Evolutionary conservation across 1,140 invertebrate genomes (phyloP).

Genomic region (Drosophila ambigua): DNA sequence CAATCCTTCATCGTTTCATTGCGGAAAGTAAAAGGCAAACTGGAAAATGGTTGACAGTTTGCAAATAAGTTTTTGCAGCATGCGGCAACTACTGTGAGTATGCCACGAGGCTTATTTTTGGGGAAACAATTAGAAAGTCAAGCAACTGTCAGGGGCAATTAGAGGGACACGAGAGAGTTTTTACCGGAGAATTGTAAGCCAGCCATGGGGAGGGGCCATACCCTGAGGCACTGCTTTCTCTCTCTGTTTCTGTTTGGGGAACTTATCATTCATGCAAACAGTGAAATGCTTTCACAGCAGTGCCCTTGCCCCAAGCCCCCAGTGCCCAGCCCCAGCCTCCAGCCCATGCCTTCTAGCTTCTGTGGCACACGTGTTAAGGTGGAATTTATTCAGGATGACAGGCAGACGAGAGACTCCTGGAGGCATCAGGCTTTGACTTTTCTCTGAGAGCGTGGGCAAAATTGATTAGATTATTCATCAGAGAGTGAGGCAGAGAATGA

Average conservation of each 20-base stretch:
- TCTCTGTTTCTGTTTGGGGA: constrained; percentile 19
- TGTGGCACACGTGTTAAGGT: constrained; percentile 69
- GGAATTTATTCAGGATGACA: constrained; percentile 76
- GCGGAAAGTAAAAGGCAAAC: constrained; percentile 9
- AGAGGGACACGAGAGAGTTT: constrained; percentile 15
- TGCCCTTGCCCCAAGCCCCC: constrained; percentile 4
- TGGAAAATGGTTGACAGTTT: constrained; percentile 1
- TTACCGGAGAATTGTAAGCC: too few relatives aligned
- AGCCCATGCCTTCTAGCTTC: constrained; percentile 1
- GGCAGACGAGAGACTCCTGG: constrained; percentile 30
- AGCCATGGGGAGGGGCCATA: too few relatives aligned
- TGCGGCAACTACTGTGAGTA: constrained; percentile 18
- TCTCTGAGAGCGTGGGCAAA: constrained; percentile 36
- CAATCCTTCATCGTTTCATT: constrained; percentile 7
- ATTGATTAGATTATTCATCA: constrained; percentile 71
- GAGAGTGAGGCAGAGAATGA: constrained; percentile 15
- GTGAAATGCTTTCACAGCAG: constrained; percentile 75
- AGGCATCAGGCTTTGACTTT: too few relatives aligned
- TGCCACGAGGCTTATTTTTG: constrained; percentile 4
- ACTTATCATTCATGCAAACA: constrained; percentile 78
- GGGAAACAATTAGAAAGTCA: constrained; percentile 22
- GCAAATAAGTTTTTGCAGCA: too few relatives aligned
- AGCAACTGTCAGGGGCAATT: constrained; percentile 50
- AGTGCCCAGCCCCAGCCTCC: neutral
- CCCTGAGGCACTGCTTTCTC: constrained; percentile 1